phyloP scores from a whole-genome alignment of 1,140 invertebrate genomes.

The Eupeodes corollae region DNA sequence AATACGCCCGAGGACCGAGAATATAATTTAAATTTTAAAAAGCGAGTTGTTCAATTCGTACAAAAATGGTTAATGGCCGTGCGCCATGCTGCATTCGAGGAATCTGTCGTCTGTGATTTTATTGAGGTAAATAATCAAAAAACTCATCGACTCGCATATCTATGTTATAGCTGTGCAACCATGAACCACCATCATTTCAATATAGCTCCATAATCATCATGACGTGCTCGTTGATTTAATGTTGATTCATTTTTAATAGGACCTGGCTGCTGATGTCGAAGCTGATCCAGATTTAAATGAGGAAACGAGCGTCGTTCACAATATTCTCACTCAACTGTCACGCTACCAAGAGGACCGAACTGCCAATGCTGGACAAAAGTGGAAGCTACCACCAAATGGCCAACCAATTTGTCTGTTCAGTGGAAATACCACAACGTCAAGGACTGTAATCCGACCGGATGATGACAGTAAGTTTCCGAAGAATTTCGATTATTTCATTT shows the following conservation, averaged over 20 bases:
- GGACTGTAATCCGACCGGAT: constrained; percentile 48
- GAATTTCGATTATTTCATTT: no score
- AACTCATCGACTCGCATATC: no score
- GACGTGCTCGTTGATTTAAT: constrained; percentile 1
- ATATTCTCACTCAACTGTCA: constrained; percentile 49
- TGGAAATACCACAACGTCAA: constrained; percentile 41
- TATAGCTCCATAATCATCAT: no score
- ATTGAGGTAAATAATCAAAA: constrained; percentile 42
- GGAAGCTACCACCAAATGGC: constrained; percentile 56
- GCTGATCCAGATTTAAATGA: constrained; percentile 51
- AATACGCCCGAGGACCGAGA: constrained; percentile 50
- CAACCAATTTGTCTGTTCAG: constrained; percentile 55
- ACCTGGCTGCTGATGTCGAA: constrained; percentile 57
- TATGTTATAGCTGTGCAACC: no score
- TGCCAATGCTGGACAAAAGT: constrained; percentile 49
- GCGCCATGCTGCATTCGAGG: constrained; percentile 62
- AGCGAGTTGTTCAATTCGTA: constrained; percentile 67
- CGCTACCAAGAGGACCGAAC: constrained; percentile 46
- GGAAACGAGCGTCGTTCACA: constrained; percentile 54
- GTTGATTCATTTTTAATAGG: constrained; percentile 36
- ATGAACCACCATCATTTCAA: no score
- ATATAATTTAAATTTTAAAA: constrained; percentile 60
- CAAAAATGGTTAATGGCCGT: constrained; percentile 65
- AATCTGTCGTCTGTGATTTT: constrained; percentile 56
- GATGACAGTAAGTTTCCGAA: constrained; percentile 52